Percentiles rank a stretch among this genome's conserved stretches.
Conservation (phyloP, 2,797 vertebrate genomes). For the Chanos chanos region DNA sequence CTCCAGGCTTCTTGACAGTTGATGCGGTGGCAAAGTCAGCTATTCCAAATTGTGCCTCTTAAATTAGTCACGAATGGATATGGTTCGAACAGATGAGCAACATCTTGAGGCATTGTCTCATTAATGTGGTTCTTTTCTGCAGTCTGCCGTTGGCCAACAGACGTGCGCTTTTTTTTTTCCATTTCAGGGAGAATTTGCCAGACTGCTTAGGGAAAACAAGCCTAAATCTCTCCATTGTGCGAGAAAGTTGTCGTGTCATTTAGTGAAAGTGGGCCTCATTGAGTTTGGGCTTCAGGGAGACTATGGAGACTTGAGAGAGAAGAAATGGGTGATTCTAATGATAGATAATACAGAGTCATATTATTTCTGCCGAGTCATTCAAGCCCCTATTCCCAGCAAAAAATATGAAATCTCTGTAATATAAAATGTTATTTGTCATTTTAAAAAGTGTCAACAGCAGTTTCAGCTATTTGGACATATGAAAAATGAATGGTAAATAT, state of each 20-base stretch:
- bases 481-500: slow-evolving; percentile 12
- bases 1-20: slow-evolving; percentile 36
- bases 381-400: neutral
- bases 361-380: slow-evolving; percentile 43
- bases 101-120: slow-evolving; percentile 49
- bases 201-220: slow-evolving; percentile 45
- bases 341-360: slow-evolving; percentile 28
- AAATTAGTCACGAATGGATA: slow-evolving; percentile 51
- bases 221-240: slow-evolving; percentile 42
- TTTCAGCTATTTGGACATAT: too few relatives aligned
- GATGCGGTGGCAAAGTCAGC: slow-evolving; percentile 44
- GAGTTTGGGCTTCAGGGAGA: slow-evolving; percentile 1
- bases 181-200: slow-evolving; percentile 35
- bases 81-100: slow-evolving; percentile 48
- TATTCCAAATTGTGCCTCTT: slow-evolving; percentile 36
- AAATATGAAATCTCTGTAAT: slow-evolving; percentile 18
- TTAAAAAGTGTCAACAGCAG: too few relatives aligned
- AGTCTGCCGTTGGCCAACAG: slow-evolving; percentile 41
- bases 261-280: slow-evolving; percentile 25
- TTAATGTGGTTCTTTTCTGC: slow-evolving; percentile 34
- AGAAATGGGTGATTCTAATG: slow-evolving; percentile 33
- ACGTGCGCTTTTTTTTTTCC: slow-evolving; percentile 38
- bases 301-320: slow-evolving; percentile 8
- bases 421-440: slow-evolving; percentile 25
- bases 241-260: slow-evolving; percentile 34